Conservation (phyloP, 2,797 vertebrate genomes). For the Microcaecilia unicolor region DNA sequence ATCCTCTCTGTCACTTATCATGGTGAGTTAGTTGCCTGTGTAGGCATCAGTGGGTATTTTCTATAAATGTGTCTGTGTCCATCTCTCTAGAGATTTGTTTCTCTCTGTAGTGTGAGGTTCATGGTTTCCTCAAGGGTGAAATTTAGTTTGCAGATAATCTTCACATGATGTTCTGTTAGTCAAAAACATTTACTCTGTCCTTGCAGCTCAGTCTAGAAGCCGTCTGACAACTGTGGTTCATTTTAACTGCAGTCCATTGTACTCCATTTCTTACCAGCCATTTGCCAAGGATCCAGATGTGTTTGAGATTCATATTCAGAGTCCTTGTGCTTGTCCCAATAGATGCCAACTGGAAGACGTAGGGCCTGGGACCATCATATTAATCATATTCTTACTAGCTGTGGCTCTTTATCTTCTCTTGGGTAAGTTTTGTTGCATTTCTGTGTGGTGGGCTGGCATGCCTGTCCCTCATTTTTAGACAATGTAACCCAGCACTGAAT, state of each 20-base stretch:
- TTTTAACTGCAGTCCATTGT: conserved; percentile 50
- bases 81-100: no score
- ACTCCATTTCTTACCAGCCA: conserved; percentile 23
- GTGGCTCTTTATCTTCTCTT: conserved; percentile 51
- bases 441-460: no score
- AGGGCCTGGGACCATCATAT: conserved; percentile 54
- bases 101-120: no score
- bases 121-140: neutral
- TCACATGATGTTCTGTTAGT: no score
- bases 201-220: conserved; percentile 3
- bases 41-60: no score
- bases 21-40: conserved; percentile 32
- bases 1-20: conserved; percentile 51
- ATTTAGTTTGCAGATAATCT: neutral
- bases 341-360: conserved; percentile 50
- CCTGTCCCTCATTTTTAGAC: no score
- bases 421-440: conserved; percentile 37
- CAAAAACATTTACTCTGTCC: neutral
- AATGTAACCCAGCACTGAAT: no score
- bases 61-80: no score
- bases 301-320: conserved; percentile 56
- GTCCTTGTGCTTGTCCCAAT: conserved; percentile 60
- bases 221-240: conserved; percentile 43
- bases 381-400: conserved; percentile 53
- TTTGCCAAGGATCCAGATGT: conserved; percentile 8